phyloP scores from a whole-genome alignment of 2,113 vertebrate genomes.

The Perccottus glenii region DNA sequence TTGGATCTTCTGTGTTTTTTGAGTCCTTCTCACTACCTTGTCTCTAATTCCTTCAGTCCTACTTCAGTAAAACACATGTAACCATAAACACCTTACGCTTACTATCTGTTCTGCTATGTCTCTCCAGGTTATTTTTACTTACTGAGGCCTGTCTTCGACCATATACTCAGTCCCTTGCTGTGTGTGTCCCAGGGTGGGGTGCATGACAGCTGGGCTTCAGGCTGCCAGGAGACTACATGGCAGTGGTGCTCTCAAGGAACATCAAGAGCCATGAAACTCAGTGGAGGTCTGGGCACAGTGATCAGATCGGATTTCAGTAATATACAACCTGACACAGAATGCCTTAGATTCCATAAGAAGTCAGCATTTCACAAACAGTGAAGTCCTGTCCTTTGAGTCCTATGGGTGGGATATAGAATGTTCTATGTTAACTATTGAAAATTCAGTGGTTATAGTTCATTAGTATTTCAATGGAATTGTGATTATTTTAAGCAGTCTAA shows the following conservation, averaged over 20 bases:
- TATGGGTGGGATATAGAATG: too few species aligned
- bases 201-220: constrained; percentile 58
- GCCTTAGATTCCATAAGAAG: background rate
- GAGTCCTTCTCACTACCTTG: constrained; percentile 1
- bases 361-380: background rate
- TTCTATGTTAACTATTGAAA: too few species aligned
- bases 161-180: constrained; percentile 26
- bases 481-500: too few species aligned
- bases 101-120: constrained; percentile 13
- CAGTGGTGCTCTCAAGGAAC: constrained; percentile 36
- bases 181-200: constrained; percentile 27
- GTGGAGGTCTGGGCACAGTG: constrained; percentile 9
- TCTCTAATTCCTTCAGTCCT: constrained; percentile 15
- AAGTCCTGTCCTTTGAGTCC: too few species aligned
- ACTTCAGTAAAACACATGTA: constrained; percentile 61
- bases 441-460: too few species aligned
- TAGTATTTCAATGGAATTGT: too few species aligned
- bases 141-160: constrained; percentile 24
- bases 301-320: constrained; percentile 15
- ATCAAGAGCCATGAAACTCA: constrained; percentile 7
- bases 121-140: constrained; percentile 65
- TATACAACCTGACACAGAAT: background rate
- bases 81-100: constrained; percentile 51
- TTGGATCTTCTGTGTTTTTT: constrained; percentile 7
- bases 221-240: constrained; percentile 13